Base-by-base conservation (phyloP, 2,888 invertebrate species). In the Hydroisotoma schaefferi region DNA sequence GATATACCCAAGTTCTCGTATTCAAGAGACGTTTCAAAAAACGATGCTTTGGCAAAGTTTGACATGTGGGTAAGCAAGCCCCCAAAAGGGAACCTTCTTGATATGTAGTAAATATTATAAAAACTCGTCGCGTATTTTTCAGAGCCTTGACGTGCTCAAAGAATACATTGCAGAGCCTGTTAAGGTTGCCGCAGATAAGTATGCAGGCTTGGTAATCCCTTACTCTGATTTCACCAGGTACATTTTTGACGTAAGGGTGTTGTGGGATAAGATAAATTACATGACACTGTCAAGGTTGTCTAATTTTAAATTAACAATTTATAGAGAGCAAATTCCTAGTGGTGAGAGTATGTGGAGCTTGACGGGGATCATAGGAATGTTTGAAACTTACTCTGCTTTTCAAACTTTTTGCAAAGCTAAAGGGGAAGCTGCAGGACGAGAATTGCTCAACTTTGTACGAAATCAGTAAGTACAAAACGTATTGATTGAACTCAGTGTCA, bases 361-460 rank as follows among this genome's bases (percentile, higher is more conserved):
- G n/a, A 52, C 69, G 23, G 73, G 73, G 56, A 63, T 76, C 18
- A 66, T 73, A 6, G 75, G 75, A n/a, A 74, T 73, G 56, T 65
- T 76, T 3, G 64, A 67, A 8, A 73, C 73, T 25, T 75, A 74
- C 73, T 76, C 76, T 12, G 74, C 73, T 10, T 75, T 73, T 58
- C 74, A 75, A 61, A 73, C 71, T 28, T 72, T 64, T 52, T 59
- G 63, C 20, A 69, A 70, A 33, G 68, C 70, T 22, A 66, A 74
- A 40, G 75, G 75, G 6, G 68, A 72, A 12, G 61, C 59, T 29
- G 72, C 65, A 18, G 73, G 73, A 27, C 53, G 63, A 26, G 55
- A 61, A n/a, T 47, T 75, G 8, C 63, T 75, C 28, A 33, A 66
- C 10, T 55, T 62, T 2, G 71, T 75, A 56, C 61, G 72, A 57